Conservation (phyloP, 2,888 invertebrate genomes). For the Stegophylla sp. region DNA sequence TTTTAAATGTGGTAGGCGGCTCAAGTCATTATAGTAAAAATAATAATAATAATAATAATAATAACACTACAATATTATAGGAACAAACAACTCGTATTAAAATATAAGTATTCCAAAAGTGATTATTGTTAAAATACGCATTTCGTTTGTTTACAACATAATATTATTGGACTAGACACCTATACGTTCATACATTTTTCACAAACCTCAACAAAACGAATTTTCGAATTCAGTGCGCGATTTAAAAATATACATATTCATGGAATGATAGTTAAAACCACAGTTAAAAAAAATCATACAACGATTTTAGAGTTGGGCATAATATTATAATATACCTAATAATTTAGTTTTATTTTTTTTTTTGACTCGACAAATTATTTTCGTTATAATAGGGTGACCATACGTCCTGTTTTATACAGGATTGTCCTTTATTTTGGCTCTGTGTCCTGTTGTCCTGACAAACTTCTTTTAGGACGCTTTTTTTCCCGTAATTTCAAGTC, state of each 20-base stretch:
- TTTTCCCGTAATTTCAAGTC: too few species aligned
- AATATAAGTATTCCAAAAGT: conserved; percentile 51
- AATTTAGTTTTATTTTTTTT: neutral
- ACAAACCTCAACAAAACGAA: conserved; percentile 47
- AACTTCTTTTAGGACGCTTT: too few species aligned
- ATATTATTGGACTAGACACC: conserved; percentile 38
- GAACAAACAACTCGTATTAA: conserved; percentile 55
- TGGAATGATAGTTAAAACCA: conserved; percentile 6
- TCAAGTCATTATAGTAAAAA: conserved; percentile 58
- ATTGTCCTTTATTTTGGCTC: too few species aligned
- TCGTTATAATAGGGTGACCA: too few species aligned
- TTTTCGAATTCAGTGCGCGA: conserved; percentile 42
- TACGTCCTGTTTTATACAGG: too few species aligned
- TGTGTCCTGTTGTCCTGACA: too few species aligned
- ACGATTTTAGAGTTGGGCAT: conserved; percentile 25
- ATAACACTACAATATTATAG: conserved; percentile 48
- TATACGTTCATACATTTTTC: conserved; percentile 36
- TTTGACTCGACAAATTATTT: conserved; percentile 5
- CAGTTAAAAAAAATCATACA: conserved; percentile 9
- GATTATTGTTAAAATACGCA: conserved; percentile 45
- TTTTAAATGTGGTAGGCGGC: conserved; percentile 41
- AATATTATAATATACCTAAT: neutral
- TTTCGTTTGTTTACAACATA: conserved; percentile 47
- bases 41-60: conserved; percentile 51
- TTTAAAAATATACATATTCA: conserved; percentile 35